phyloP scores from a whole-genome alignment of 2,113 vertebrate species.

The Stigmatopora nigra region DNA sequence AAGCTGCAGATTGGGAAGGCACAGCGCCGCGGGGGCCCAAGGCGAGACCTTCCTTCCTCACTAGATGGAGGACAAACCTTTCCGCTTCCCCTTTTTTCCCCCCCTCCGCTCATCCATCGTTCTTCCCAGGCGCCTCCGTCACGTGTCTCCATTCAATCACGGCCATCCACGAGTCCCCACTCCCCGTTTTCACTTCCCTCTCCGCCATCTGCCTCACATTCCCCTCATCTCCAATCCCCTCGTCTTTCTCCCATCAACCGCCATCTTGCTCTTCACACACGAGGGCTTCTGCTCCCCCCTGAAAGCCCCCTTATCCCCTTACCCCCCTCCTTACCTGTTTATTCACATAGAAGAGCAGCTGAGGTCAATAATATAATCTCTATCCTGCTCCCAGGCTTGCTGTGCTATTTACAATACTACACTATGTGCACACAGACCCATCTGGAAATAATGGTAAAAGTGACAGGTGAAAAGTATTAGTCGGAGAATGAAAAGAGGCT shows the following conservation, averaged over 20 bases:
- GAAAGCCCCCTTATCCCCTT: background rate
- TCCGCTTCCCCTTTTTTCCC: background rate
- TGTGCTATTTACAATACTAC: background rate
- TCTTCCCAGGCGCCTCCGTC: background rate
- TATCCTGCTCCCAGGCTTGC: background rate
- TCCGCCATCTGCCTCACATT: background rate
- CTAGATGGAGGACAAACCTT: constrained; percentile 10
- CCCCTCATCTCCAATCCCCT: constrained; percentile 13
- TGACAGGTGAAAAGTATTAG: background rate
- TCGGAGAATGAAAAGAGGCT: background rate
- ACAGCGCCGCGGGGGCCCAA: constrained; percentile 29
- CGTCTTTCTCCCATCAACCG: constrained; percentile 30
- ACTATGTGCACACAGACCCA: background rate
- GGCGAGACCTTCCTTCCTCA: constrained; percentile 32
- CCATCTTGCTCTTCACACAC: constrained; percentile 9
- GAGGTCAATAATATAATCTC: constrained; percentile 3
- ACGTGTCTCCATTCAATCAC: constrained; percentile 3
- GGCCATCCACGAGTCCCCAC: constrained; percentile 8
- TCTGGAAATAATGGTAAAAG: background rate
- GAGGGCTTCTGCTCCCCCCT: background rate
- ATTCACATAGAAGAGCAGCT: constrained; percentile 12
- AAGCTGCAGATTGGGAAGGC: constrained; percentile 40
- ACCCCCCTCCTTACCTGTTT: constrained; percentile 5
- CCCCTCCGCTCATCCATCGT: background rate
- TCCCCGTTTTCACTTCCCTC: background rate